phyloP scores from a whole-genome alignment of 2,888 invertebrate genomes.

The Balanococcus diminutus region DNA sequence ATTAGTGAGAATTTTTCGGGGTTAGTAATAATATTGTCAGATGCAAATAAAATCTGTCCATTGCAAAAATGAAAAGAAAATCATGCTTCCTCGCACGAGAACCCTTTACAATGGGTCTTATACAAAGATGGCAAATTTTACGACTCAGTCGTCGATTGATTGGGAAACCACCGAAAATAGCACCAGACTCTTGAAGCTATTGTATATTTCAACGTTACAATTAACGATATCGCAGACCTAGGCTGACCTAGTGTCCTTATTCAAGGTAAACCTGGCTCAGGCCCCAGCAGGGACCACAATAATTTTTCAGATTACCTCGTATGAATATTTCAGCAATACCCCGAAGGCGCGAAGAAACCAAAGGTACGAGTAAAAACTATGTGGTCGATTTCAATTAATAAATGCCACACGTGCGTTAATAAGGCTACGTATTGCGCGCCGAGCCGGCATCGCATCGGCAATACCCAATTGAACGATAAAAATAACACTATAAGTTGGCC shows the following conservation, averaged over 20 bases:
- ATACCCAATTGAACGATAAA: constrained; percentile 40
- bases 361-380: neutral
- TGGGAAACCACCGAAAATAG: too few relatives aligned
- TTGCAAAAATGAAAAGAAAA: too few relatives aligned
- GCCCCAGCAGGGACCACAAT: constrained; percentile 25
- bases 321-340: constrained; percentile 19
- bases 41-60: too few relatives aligned
- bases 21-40: too few relatives aligned
- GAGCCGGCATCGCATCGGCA: neutral
- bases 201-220: neutral
- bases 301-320: constrained; percentile 38
- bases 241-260: constrained; percentile 9
- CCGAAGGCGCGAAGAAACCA: neutral
- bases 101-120: too few relatives aligned
- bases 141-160: too few relatives aligned
- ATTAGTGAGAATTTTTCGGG: too few relatives aligned
- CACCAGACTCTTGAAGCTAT: neutral
- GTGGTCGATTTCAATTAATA: constrained; percentile 38
- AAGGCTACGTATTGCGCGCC: neutral
- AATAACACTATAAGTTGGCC: constrained; percentile 18
- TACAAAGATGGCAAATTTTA: too few relatives aligned
- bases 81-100: too few relatives aligned
- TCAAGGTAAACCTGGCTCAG: too few relatives aligned
- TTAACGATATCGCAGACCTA: constrained; percentile 9
- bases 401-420: constrained; percentile 39